Evolutionary conservation across 1,140 invertebrate species (phyloP).

Genomic region (Diorhabda sublineata): DNA sequence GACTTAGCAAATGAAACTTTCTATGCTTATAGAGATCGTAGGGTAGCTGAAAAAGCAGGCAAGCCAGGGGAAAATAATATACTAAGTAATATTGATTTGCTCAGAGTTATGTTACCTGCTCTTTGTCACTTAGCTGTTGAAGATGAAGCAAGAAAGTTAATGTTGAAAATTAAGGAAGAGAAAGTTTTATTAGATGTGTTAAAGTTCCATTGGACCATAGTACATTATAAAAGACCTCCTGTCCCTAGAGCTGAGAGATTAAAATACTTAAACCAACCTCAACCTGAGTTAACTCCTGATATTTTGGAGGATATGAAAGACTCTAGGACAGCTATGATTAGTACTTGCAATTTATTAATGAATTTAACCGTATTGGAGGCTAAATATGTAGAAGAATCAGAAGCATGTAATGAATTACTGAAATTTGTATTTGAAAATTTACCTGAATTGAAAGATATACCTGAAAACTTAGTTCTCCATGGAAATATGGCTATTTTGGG

Average conservation of each 20-base stretch:
- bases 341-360: slow-evolving; percentile 88
- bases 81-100: slow-evolving; percentile 63
- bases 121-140: slow-evolving; percentile 87
- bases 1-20: slow-evolving; percentile 78
- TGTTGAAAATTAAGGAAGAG: slow-evolving; percentile 74
- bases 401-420: slow-evolving; percentile 71
- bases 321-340: slow-evolving; percentile 75
- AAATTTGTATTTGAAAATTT: slow-evolving; percentile 84
- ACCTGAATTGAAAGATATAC: slow-evolving; percentile 77
- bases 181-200: slow-evolving; percentile 75
- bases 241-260: slow-evolving; percentile 71
- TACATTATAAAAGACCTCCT: slow-evolving; percentile 77
- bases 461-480: slow-evolving; percentile 77
- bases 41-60: slow-evolving; percentile 60
- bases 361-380: slow-evolving; percentile 85
- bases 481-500: slow-evolving; percentile 82
- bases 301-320: slow-evolving; percentile 76
- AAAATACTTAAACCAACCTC: slow-evolving; percentile 67
- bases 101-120: slow-evolving; percentile 79
- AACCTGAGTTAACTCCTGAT: slow-evolving; percentile 67
- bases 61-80: slow-evolving; percentile 57
- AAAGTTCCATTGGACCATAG: slow-evolving; percentile 80
- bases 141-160: slow-evolving; percentile 76
- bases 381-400: slow-evolving; percentile 71
- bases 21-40: slow-evolving; percentile 62